Evolutionary conservation across 2,797 vertebrate species (phyloP).

Genomic region (Notolabrus celidotus): DNA sequence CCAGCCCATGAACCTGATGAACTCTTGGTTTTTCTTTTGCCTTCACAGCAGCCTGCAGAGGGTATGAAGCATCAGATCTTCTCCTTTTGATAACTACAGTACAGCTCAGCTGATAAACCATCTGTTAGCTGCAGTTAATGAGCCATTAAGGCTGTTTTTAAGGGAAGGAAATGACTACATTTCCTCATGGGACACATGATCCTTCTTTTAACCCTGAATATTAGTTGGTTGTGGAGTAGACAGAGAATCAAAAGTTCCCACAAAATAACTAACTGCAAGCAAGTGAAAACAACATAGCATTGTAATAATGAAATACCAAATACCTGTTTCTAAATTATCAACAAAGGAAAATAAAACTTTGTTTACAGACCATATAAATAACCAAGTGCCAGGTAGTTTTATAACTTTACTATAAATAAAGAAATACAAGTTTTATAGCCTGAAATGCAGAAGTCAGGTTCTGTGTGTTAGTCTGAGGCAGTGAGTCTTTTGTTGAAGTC

Average conservation of each 20-base stretch:
- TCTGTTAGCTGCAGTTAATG: not conserved
- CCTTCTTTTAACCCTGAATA: not conserved
- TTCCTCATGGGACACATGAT: not conserved
- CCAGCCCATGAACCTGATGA: conserved; percentile 57
- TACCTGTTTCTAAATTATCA: too few relatives aligned
- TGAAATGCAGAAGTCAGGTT: too few relatives aligned
- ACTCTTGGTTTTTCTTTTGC: conserved; percentile 9
- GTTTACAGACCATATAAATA: too few relatives aligned
- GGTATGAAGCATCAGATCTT: conserved; percentile 13
- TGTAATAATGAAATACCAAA: too few relatives aligned
- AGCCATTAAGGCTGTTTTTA: not conserved
- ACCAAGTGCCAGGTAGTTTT: too few relatives aligned
- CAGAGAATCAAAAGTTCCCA: not conserved
- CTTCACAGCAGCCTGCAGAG: conserved; percentile 13
- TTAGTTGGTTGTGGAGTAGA: not conserved
- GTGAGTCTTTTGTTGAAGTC: too few relatives aligned
- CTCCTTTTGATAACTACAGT: conserved; percentile 20
- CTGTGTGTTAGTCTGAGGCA: too few relatives aligned
- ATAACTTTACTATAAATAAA: too few relatives aligned
- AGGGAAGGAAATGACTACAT: not conserved
- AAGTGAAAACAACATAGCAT: too few relatives aligned
- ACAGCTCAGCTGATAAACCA: not conserved
- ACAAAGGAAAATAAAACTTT: too few relatives aligned
- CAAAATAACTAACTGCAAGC: not conserved
- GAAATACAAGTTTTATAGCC: too few relatives aligned